Conservation (phyloP, 2,888 invertebrate species). For the Lomographa bimaculata region DNA sequence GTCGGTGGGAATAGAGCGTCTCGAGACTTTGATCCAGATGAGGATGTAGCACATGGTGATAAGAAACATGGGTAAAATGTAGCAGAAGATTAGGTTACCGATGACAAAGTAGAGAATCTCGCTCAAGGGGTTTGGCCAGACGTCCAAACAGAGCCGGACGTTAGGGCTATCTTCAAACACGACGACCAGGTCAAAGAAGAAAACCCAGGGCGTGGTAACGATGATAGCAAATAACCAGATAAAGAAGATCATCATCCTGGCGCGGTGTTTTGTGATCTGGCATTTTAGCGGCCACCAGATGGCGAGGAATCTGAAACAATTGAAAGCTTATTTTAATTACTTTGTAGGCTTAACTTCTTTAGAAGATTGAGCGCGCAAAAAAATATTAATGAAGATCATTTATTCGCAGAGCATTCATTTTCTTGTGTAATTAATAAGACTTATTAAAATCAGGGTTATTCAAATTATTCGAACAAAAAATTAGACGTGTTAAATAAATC, state of each 20-base stretch:
- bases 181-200: constrained; percentile 92
- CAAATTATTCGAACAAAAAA: too few relatives aligned
- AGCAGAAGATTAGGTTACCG: constrained; percentile 94
- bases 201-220: constrained; percentile 94
- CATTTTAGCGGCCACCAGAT: constrained; percentile 97
- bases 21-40: constrained; percentile 96
- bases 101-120: constrained; percentile 94
- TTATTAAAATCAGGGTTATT: too few relatives aligned
- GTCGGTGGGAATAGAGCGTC: constrained; percentile 94
- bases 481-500: too few relatives aligned
- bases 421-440: constrained; percentile 2
- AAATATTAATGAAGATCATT: constrained; percentile 6
- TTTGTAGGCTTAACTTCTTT: constrained; percentile 1
- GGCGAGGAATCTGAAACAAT: constrained; percentile 93
- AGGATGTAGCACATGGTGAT: constrained; percentile 96
- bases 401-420: constrained; percentile 5
- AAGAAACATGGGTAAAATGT: constrained; percentile 94
- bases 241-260: constrained; percentile 93
- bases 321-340: constrained; percentile 28
- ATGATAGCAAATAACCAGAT: constrained; percentile 95
- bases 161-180: constrained; percentile 90
- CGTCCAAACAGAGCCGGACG: constrained; percentile 90
- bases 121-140: constrained; percentile 93
- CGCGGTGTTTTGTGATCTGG: constrained; percentile 94
- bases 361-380: constrained; percentile 1